phyloP scores from a whole-genome alignment of 2,888 invertebrate species.

The Caradrina kadenii region DNA sequence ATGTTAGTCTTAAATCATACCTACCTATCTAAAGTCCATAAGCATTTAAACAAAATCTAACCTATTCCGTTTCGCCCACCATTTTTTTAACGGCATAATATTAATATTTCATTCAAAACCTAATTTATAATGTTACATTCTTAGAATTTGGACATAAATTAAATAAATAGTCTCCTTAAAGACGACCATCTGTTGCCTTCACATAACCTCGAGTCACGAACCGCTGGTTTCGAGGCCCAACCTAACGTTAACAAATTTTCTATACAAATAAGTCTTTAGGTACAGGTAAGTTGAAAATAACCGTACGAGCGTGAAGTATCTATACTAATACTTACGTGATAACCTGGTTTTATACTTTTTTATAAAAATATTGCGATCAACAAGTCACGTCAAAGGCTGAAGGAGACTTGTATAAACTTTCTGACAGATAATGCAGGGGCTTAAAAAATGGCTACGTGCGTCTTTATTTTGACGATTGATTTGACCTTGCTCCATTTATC shows the following conservation, averaged over 20 bases:
- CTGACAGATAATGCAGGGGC: slow-evolving; percentile 39
- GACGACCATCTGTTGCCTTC: slow-evolving; percentile 28
- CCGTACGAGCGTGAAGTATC: slow-evolving; percentile 73
- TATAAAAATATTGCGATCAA: slow-evolving; percentile 44
- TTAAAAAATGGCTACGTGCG: slow-evolving; percentile 63
- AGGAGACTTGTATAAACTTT: slow-evolving; percentile 38
- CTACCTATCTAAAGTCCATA: not conserved
- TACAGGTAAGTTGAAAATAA: slow-evolving; percentile 45
- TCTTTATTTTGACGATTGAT: slow-evolving; percentile 59
- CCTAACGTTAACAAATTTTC: slow-evolving; percentile 47
- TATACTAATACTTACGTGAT: slow-evolving; percentile 64
- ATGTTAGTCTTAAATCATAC: slow-evolving; percentile 47
- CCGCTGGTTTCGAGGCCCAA: slow-evolving; percentile 49
- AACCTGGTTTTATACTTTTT: slow-evolving; percentile 62
- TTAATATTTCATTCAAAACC: slow-evolving; percentile 8
- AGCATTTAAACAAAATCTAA: slow-evolving; percentile 23
- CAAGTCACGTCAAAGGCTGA: slow-evolving; percentile 63
- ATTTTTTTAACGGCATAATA: slow-evolving; percentile 1
- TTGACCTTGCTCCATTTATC: slow-evolving; percentile 56
- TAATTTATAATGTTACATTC: slow-evolving; percentile 44
- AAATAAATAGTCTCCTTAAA: slow-evolving; percentile 3
- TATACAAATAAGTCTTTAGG: slow-evolving; percentile 51
- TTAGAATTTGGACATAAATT: slow-evolving; percentile 18
- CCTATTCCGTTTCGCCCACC: slow-evolving; percentile 42
- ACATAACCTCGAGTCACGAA: slow-evolving; percentile 6